Conservation (phyloP, 2,113 vertebrate genomes). For the Bubo bubo region DNA sequence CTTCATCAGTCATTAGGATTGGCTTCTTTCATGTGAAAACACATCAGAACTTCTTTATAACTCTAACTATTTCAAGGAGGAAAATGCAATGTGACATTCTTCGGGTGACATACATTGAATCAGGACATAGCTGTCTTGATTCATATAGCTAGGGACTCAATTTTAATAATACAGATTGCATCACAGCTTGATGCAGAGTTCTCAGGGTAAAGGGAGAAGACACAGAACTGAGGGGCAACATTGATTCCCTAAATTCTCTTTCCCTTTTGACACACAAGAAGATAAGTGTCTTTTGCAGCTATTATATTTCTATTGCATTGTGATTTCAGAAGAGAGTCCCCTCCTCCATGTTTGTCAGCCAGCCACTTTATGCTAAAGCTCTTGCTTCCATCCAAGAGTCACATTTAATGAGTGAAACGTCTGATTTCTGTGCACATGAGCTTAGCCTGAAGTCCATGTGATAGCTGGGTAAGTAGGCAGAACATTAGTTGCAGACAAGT, state of each 20-base stretch:
- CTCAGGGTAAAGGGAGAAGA: background rate
- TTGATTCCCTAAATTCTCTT: background rate
- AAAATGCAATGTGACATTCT: conserved; percentile 15
- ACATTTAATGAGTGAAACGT: background rate
- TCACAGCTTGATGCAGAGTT: background rate
- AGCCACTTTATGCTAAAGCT: background rate
- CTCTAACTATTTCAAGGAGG: background rate
- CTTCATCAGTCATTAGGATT: conserved; percentile 9
- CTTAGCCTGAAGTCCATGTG: background rate
- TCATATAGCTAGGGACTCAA: background rate
- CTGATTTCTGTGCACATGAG: background rate
- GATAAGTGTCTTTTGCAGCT: background rate
- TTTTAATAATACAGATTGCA: background rate
- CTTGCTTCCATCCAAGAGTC: background rate
- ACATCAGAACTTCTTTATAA: conserved; percentile 4
- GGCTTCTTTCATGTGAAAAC: conserved; percentile 7
- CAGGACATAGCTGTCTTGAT: background rate
- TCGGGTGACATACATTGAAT: background rate
- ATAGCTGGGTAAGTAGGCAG: background rate
- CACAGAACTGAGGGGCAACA: background rate
- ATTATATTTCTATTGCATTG: background rate
- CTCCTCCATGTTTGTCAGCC: background rate
- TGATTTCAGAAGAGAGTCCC: background rate
- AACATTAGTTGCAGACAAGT: background rate
- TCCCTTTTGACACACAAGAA: background rate